Conservation (phyloP, 2,888 invertebrate genomes). For the Orthosia gothica region DNA sequence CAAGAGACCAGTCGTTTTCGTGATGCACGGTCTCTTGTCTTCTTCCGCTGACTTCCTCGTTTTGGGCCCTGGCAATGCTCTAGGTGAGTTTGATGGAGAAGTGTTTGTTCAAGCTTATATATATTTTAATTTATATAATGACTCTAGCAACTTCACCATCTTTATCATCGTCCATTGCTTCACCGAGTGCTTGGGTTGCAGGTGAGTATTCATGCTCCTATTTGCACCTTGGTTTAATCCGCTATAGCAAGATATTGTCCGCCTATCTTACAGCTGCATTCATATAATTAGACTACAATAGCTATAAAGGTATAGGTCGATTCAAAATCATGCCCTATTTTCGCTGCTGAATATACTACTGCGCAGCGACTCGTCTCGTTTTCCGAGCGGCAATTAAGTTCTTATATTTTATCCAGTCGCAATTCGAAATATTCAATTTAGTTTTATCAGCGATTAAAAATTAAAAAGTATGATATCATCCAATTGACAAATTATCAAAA, state of each 20-base stretch:
- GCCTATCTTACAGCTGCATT: not conserved
- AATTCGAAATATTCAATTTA: not conserved
- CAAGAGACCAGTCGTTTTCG: constrained; percentile 69
- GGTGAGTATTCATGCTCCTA: too few species aligned
- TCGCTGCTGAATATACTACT: not conserved
- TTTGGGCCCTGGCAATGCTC: constrained; percentile 74
- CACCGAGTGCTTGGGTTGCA: not conserved
- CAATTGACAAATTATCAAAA: not conserved
- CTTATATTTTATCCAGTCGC: too few species aligned
- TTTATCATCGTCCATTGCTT: not conserved
- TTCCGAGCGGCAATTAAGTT: too few species aligned
- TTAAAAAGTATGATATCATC: not conserved
- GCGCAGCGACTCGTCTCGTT: not conserved
- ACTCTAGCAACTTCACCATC: not conserved
- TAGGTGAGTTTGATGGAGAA: constrained; percentile 69
- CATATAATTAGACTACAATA: not conserved
- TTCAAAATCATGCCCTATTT: not conserved
- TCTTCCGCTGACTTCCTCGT: constrained; percentile 81
- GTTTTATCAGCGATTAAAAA: not conserved
- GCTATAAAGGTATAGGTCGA: too few species aligned
- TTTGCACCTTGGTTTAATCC: not conserved
- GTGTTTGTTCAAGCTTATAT: too few species aligned
- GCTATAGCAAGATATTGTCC: not conserved
- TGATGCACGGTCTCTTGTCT: constrained; percentile 80
- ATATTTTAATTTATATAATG: not conserved